phyloP scores from a whole-genome alignment of 1,140 invertebrate genomes.

The Hirudo medicinalis region DNA sequence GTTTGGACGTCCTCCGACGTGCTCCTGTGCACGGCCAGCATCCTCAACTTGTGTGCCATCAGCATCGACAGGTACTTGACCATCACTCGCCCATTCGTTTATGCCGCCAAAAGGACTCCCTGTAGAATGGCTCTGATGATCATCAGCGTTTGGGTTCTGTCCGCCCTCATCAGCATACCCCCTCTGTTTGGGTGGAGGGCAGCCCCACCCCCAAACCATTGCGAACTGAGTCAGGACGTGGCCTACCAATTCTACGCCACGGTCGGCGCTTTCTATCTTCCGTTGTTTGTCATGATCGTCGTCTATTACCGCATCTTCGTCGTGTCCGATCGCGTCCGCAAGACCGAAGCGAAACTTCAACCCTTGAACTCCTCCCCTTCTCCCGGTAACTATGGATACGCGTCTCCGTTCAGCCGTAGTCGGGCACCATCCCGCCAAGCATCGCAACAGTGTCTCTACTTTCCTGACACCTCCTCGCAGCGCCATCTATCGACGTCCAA shows the following conservation, averaged over 20 bases:
- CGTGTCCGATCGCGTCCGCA: constrained; percentile 41
- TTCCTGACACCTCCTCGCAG: background rate
- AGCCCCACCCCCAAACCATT: constrained; percentile 40
- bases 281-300: constrained; percentile 73
- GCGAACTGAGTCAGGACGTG: constrained; percentile 82
- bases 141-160: constrained; percentile 40
- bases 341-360: constrained; percentile 32
- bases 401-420: background rate
- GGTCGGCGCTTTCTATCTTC: constrained; percentile 74
- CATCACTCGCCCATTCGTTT: constrained; percentile 46
- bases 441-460: constrained; percentile 2
- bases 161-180: constrained; percentile 42
- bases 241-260: constrained; percentile 58
- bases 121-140: constrained; percentile 42
- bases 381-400: background rate
- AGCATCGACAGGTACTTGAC: constrained; percentile 47
- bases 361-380: constrained; percentile 11
- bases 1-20: constrained; percentile 46
- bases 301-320: constrained; percentile 77
- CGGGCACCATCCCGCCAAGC: background rate
- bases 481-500: background rate
- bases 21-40: constrained; percentile 46
- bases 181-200: constrained; percentile 42
- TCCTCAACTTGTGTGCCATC: constrained; percentile 46
- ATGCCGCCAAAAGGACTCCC: constrained; percentile 43